Evolutionary conservation across 37 sponge, comb jelly and placozoan genomes (phyloP), one percentile per base, ranked within the genome.

Genomic region (Lycopodina hypogea): DNA sequence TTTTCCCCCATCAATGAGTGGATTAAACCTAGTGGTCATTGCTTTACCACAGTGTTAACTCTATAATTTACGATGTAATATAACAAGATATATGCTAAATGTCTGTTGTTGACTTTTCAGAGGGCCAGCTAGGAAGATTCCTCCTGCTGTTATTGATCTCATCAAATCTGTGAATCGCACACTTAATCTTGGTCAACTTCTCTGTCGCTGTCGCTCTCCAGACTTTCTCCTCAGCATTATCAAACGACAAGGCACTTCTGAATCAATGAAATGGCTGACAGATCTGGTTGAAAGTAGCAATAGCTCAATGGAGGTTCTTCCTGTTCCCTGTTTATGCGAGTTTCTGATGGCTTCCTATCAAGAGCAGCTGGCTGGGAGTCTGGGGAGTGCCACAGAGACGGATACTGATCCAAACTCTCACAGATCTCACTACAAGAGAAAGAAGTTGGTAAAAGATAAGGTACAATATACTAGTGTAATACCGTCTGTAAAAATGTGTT

Each of bases 291-390:
- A 94, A 66, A 77, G 84, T 57, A 89, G 86, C 48, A 79, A 91
- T 42, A 88, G 87, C 48, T 96, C 99, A 0, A 74, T 99, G 33
- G 97, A 99, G 68, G 88, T 89, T 3, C 84, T 99, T 0, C 99
- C 99, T 70, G 84, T 87, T 9, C 95, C 90, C 22, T 99, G 97
- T 68, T 84, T 99, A n/a, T 99, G 99, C 81, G 99, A 99, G 83
- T 92, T 99, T 68, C 86, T 95, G 24, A 87, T 99, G 72, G 71
- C 89, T 71, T 74, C 81, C 48, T 84, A 84, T 42, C 81, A 84
- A 69, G 89, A 88, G 24, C 74, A 81, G 64, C 39, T 69, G 23
- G 56, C 40, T 15, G 81, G 74, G 11, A 80, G 73, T 36, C 71
- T 41, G 14, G 80, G 45, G 19, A 26, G 55, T 12, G 6, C 60